These are phyloP conservation scores for Halocynthia aurantium DNA, from an alignment of 23 tunicate genomes.

Conservation along the genomic window DNA sequence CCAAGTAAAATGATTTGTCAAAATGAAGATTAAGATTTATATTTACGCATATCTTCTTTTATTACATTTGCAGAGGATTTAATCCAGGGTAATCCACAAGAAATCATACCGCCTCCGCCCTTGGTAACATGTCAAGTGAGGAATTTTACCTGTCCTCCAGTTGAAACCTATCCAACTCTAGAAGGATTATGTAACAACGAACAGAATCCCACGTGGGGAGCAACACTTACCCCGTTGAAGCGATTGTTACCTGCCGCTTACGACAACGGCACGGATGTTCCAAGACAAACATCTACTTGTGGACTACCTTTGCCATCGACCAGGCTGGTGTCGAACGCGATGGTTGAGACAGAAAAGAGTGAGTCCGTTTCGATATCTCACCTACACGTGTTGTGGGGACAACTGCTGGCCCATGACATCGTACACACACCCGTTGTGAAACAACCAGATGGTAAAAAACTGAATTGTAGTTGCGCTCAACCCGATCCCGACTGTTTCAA, in stretches of 20 bases:
- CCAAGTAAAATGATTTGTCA: no score
- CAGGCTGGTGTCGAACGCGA: slow-evolving; percentile 44
- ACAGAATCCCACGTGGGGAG: slow-evolving; percentile 60
- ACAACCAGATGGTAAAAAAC: slow-evolving; percentile 18
- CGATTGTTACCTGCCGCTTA: slow-evolving; percentile 62
- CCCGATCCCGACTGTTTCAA: slow-evolving; percentile 66
- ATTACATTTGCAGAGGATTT: no score
- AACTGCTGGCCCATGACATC: slow-evolving; percentile 76
- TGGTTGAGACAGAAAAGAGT: slow-evolving; percentile 19
- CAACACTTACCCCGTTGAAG: slow-evolving; percentile 28
- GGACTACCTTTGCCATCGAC: slow-evolving; percentile 45
- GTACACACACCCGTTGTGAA: slow-evolving; percentile 50
- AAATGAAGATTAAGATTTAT: no score
- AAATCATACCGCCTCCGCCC: no score
- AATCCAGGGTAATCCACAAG: no score
- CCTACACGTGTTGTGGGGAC: slow-evolving; percentile 71
- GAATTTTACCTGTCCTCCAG: no score
- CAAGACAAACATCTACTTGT: slow-evolving; percentile 16
- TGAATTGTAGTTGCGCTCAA: slow-evolving; percentile 60
- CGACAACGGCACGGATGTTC: slow-evolving; percentile 42
- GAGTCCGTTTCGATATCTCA: slow-evolving; percentile 27
- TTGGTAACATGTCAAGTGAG: no score
- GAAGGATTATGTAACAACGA: slow-evolving; percentile 89
- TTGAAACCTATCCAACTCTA: neutral
- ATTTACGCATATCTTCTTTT: no score